phyloP scores from a whole-genome alignment of 1,140 invertebrate genomes.

The Zaprionus ghesquierei region DNA sequence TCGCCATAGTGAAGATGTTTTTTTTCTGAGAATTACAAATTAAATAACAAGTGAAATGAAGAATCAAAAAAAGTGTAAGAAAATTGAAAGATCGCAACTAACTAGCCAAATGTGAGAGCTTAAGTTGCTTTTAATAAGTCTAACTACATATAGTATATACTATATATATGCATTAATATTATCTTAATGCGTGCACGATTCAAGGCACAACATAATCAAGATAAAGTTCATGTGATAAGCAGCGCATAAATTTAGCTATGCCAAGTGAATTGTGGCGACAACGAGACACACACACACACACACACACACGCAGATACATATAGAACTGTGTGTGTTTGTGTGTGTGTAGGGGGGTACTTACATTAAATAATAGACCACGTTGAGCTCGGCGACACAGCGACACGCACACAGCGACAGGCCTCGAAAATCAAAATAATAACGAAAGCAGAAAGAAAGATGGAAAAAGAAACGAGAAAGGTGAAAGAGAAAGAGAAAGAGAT shows the following conservation, averaged over 20 bases:
- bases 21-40: conserved; percentile 1
- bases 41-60: conserved; percentile 27
- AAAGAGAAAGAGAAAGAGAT: conserved; percentile 11
- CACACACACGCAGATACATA: not conserved
- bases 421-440: conserved; percentile 63
- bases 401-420: conserved; percentile 1
- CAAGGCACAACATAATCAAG: conserved; percentile 65
- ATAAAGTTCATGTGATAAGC: conserved; percentile 79
- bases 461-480: conserved; percentile 18
- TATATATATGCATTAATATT: not conserved
- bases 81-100: conserved; percentile 20
- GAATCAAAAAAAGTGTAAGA: conserved; percentile 28
- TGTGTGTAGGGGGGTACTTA: conserved; percentile 11
- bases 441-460: conserved; percentile 36
- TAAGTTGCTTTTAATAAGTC: not conserved
- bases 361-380: conserved; percentile 50
- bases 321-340: not conserved
- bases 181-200: conserved; percentile 19
- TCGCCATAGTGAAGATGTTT: not conserved
- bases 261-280: conserved; percentile 67
- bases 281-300: conserved; percentile 27
- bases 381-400: conserved; percentile 19
- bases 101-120: not conserved
- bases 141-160: not conserved
- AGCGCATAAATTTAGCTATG: conserved; percentile 77